Evolutionary conservation across 1,140 invertebrate species (phyloP).

Genomic region (Fragariocoptes setiger): DNA sequence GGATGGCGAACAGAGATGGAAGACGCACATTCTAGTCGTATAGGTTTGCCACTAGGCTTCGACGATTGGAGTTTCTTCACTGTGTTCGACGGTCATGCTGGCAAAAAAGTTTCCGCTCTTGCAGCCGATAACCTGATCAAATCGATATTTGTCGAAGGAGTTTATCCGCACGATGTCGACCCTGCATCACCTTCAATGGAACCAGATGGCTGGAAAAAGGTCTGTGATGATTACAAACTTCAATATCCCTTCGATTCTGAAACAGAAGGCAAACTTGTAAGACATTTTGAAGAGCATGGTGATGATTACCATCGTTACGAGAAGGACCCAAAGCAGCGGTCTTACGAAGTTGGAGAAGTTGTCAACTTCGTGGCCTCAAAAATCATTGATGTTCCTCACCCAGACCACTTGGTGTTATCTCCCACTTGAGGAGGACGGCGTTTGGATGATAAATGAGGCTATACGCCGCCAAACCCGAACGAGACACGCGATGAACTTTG

Average conservation of each 20-base stretch:
- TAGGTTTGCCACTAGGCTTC: slow-evolving; percentile 28
- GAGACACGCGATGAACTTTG: too few relatives aligned
- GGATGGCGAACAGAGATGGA: slow-evolving; percentile 97
- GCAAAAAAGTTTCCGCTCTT: slow-evolving; percentile 57
- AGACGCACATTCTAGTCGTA: slow-evolving; percentile 60
- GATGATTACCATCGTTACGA: background rate
- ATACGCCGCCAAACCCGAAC: too few relatives aligned
- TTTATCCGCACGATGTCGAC: slow-evolving; percentile 22
- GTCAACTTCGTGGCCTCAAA: too few relatives aligned
- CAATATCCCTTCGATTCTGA: slow-evolving; percentile 16
- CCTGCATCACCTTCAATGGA: slow-evolving; percentile 10
- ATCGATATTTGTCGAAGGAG: slow-evolving; percentile 43
- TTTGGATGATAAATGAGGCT: slow-evolving; percentile 38
- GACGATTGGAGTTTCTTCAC: slow-evolving; percentile 92
- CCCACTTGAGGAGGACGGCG: slow-evolving; percentile 14
- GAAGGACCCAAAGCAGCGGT: background rate
- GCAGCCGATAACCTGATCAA: slow-evolving; percentile 67
- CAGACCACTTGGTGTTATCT: slow-evolving; percentile 14
- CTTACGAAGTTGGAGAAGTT: background rate
- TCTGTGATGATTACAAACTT: slow-evolving; percentile 13
- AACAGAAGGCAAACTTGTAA: background rate
- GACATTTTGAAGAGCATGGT: background rate
- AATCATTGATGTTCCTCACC: slow-evolving; percentile 3
- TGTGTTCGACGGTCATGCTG: slow-evolving; percentile 95
- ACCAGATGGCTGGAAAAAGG: slow-evolving; percentile 9